These are phyloP conservation scores for Pseudochirops cupreus DNA, from an alignment of 2,797 vertebrate species.

Conservation along the genomic window DNA sequence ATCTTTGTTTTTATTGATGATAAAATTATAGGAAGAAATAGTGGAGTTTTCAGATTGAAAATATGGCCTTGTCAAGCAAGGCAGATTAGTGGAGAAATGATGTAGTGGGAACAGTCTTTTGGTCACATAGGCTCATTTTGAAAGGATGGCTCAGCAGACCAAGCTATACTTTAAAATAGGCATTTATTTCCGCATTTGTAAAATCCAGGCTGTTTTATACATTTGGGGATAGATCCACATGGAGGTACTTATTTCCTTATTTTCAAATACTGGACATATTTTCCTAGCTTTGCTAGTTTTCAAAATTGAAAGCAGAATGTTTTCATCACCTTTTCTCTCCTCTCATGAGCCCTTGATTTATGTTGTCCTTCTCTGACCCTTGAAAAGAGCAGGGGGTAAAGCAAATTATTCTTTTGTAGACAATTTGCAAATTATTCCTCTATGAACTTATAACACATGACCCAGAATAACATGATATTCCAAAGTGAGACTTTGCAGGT, in stretches of 20 bases:
- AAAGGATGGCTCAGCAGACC: background rate
- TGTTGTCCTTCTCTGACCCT: conserved; percentile 44
- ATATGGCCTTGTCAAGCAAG: conserved; percentile 5
- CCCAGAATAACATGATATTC: conserved; percentile 25
- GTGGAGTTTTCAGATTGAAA: conserved; percentile 36
- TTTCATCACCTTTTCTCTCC: conserved; percentile 22
- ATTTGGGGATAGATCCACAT: background rate
- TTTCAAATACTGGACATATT: background rate
- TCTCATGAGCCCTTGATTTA: conserved; percentile 17
- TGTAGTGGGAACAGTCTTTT: conserved; percentile 8
- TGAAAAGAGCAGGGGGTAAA: conserved; percentile 40
- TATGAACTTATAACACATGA: conserved; percentile 13
- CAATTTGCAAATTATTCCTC: conserved; percentile 52
- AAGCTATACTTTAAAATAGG: background rate
- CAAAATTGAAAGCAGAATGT: conserved; percentile 17
- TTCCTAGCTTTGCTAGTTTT: conserved; percentile 4
- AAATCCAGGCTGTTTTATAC: conserved; percentile 17
- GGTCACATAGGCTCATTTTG: background rate
- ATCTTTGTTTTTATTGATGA: conserved; percentile 45
- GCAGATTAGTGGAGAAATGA: conserved; percentile 19
- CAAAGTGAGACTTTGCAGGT: conserved; percentile 4
- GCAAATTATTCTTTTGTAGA: conserved; percentile 54
- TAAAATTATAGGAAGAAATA: conserved; percentile 29
- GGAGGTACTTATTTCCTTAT: background rate
- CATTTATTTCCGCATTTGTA: conserved; percentile 12